Evolutionary conservation across 2,797 vertebrate genomes (phyloP), one percentile per base, ranked within the genome.

Genomic region (Anabas testudineus): DNA sequence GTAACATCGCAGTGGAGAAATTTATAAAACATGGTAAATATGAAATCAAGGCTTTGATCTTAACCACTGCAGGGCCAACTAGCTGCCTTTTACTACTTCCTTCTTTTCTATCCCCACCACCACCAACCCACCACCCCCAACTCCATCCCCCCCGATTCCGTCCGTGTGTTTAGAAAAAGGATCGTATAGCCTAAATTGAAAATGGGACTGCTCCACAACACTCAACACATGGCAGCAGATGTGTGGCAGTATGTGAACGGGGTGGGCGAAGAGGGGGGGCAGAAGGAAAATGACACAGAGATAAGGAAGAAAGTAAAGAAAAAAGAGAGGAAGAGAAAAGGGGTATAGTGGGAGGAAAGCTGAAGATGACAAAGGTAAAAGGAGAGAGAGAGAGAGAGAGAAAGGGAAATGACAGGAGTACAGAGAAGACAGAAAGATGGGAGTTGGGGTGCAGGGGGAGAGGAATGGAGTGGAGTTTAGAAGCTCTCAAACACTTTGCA

Each of bases 401-500:
- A 63, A 30, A 30, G 51, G 24, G 47, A 45, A 61, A 59, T 52
- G 71, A 76, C 71, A 32, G 24, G 68, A 36, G 63, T 67, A 66
- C 15, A 67, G 75, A 76, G 64, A 37, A 47, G 15, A 55, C 58
- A 61, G 71, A 76, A 78, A 69, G 76, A 87, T 74, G 66, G 81
- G 61, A 61, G 63, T 19, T 5, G 14, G 48, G 18, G 41, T 52
- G 66, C 59, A 53, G 47, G 67, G 62, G 67, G 67, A 75, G 66
- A 80, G 82, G 81, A 83, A 81, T 71, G 68, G 80, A 81, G 80
- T 78, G 74, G 73, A 83, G 78, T 87, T 88, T 83, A 84, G 69
- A 88, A 84, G 81, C 81, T 87, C 85, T 90, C 87, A 77, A 88
- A 86, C 88, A 91, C 87, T 91, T 91, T 90, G 82, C 89, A 88